Conservation (phyloP, 2,888 invertebrate genomes). For the Caradrina kadenii region DNA sequence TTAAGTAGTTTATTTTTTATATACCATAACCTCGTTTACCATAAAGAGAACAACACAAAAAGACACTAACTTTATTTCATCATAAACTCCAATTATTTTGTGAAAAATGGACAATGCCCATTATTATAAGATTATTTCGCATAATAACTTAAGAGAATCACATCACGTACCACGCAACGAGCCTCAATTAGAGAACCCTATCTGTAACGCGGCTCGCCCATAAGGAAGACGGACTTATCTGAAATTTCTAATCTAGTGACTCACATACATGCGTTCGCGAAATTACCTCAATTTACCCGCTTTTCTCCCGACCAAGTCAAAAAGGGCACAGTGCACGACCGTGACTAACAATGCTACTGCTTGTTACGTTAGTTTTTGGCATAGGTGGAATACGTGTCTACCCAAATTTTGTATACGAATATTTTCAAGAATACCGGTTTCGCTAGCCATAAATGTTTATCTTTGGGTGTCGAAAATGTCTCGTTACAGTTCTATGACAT, state of each 20-base stretch:
- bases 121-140: constrained; percentile 68
- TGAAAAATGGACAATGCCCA: constrained; percentile 67
- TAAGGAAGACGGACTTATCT: constrained; percentile 83
- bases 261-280: constrained; percentile 79
- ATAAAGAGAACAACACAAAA: constrained; percentile 8
- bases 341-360: constrained; percentile 64
- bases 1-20: no score
- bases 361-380: constrained; percentile 37
- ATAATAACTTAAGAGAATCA: constrained; percentile 73
- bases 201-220: constrained; percentile 82
- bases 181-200: constrained; percentile 80
- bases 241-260: constrained; percentile 85
- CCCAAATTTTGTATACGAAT: constrained; percentile 33
- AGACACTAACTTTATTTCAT: constrained; percentile 1
- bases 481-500: constrained; percentile 69
- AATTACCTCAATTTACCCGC: constrained; percentile 72
- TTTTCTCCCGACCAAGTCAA: constrained; percentile 56
- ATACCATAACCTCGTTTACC: not conserved
- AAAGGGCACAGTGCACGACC: constrained; percentile 65
- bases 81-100: constrained; percentile 61
- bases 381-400: constrained; percentile 55
- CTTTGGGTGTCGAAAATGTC: constrained; percentile 73
- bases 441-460: constrained; percentile 67
- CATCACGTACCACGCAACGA: constrained; percentile 78
- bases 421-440: constrained; percentile 64